Evolutionary conservation across 2,113 vertebrate genomes (phyloP), one percentile per base, ranked within the genome.

Genomic region (Nanorana parkeri): DNA sequence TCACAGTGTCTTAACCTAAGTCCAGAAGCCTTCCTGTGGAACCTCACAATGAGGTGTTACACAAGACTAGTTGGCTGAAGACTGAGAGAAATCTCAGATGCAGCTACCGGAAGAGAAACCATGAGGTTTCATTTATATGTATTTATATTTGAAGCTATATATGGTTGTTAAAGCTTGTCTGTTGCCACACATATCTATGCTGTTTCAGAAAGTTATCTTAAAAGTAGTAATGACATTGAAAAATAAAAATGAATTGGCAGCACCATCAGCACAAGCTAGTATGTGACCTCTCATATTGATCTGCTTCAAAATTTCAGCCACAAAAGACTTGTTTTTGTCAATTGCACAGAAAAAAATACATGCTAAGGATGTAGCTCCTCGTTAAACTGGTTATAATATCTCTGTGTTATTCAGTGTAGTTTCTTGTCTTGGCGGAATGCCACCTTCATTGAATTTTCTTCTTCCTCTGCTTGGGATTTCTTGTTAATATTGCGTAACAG

Each of bases 381-480:
- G 78, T 87, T 84, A 85, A 74, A 36, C 69, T 21, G 1, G 0
- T 60, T 74, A 63, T 81, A 83, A 60, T 0, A 0, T 0, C 78
- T 86, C 32, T 68, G 0, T 0, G 68, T 67, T 82, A 41, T 60
- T 67, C 13, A 20, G 67, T 5, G 0, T 76, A 64, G 41, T 11
- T 85, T 20, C 7, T 2, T 83, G 79, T 69, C 47, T 68, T 90
- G 90, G 88, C 86, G 61, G 60, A 0, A 0, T 84, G 89, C 90
- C 91, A 88, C 15, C 56, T 87, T 80, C 58, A 83, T 88, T 17
- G 86, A 90, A 86, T 90, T 90, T 76, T 86, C 85, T 20, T 47
- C 76, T 87, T 86, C 86, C 81, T 81, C 81, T 47, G 0, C 83
- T 20, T 84, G 63, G 78, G 32, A 8, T 28, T 16, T 84, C 82